phyloP scores from a whole-genome alignment of 2,888 invertebrate species.

The Carabus problematicus region DNA sequence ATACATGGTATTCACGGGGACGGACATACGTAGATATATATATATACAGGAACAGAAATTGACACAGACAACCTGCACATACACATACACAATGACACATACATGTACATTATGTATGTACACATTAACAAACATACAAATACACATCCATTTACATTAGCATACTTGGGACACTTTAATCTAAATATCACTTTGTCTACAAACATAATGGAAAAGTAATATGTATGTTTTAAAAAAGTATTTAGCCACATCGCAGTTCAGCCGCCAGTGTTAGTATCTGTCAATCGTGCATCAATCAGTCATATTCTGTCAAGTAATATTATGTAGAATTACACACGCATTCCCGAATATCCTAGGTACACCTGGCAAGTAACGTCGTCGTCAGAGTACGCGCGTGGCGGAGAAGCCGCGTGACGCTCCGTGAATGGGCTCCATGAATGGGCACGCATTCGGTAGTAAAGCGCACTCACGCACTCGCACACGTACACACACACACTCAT shows the following conservation, averaged over 20 bases:
- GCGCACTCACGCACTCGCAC: slow-evolving; percentile 24
- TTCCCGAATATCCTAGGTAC: no score
- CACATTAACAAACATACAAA: background rate
- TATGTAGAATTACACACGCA: no score
- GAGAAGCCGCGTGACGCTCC: background rate
- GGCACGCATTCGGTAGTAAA: slow-evolving; percentile 21
- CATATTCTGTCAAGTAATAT: no score
- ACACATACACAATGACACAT: background rate
- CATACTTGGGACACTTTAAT: no score
- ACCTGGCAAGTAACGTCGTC: background rate
- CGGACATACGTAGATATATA: background rate
- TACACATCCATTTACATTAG: background rate
- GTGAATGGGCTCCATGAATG: slow-evolving; percentile 29
- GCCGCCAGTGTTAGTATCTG: no score
- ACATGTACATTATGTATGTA: background rate
- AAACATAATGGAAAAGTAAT: no score
- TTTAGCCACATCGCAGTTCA: no score
- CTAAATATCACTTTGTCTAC: no score
- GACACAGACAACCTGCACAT: background rate
- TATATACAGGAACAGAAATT: background rate
- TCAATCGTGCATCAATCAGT: no score
- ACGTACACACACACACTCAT: slow-evolving; percentile 1
- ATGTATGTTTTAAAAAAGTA: no score
- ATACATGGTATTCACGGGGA: background rate
- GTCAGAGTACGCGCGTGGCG: background rate